Evolutionary conservation across 37 sponge, comb jelly and placozoan species (phyloP).

Genomic region (Mnemiopsis leidyi): DNA sequence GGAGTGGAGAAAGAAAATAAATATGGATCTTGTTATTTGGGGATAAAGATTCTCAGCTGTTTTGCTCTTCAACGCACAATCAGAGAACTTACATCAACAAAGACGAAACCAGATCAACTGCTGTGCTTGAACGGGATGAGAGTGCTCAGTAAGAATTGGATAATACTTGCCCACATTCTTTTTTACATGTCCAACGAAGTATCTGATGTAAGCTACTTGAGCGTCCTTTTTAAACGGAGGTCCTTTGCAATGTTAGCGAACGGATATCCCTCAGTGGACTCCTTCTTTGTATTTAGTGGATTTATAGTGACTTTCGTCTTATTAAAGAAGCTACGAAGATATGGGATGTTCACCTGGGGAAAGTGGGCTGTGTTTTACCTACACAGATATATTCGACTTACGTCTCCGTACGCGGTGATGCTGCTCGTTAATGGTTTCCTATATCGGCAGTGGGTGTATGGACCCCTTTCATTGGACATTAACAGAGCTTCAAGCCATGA

Average conservation of each 20-base stretch:
- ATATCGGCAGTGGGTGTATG: background rate
- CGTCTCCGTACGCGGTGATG: background rate
- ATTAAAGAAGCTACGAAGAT: background rate
- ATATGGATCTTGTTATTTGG: background rate
- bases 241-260: background rate
- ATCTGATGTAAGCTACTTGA: background rate
- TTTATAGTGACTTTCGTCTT: background rate
- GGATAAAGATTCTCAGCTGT: background rate
- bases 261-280: background rate
- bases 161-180: background rate
- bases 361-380: background rate
- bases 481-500: background rate
- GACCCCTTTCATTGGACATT: background rate
- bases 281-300: slow-evolving; percentile 2
- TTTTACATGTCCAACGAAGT: background rate
- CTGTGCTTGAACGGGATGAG: background rate
- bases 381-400: slow-evolving; percentile 5
- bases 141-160: background rate
- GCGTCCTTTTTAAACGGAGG: background rate
- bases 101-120: background rate
- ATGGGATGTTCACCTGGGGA: background rate
- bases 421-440: background rate
- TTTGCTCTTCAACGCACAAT: background rate
- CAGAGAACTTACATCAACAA: background rate
- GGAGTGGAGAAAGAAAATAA: no score